Percentiles rank a stretch among this genome's conserved stretches.
Evolutionary conservation across 1,140 invertebrate species (phyloP).

Genomic region (Lepidurus packardi): DNA sequence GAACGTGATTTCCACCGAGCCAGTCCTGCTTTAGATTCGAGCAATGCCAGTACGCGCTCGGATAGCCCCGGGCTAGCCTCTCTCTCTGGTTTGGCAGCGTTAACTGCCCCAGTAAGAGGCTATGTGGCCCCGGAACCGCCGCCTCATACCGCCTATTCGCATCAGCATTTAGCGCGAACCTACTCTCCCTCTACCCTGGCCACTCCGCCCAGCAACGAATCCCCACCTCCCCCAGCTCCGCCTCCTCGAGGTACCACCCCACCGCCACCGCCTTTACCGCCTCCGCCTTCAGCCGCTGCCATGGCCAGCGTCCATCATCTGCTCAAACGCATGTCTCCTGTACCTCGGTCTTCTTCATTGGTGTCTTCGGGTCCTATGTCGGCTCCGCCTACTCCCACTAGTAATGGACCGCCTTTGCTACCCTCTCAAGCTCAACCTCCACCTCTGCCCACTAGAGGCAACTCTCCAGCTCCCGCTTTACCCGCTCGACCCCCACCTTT

Average conservation of each 20-base stretch:
- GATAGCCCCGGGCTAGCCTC: constrained; percentile 63
- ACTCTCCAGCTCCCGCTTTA: constrained; percentile 63
- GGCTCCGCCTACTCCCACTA: not conserved
- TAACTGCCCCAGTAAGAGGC: constrained; percentile 28
- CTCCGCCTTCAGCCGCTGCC: constrained; percentile 39
- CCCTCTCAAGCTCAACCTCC: constrained; percentile 55
- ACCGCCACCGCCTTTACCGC: constrained; percentile 36
- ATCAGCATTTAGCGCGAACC: not conserved
- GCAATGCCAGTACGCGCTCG: constrained; percentile 74
- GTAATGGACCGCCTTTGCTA: constrained; percentile 42
- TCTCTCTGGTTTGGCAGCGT: constrained; percentile 37
- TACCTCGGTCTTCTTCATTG: constrained; percentile 46
- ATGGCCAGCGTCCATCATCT: constrained; percentile 69
- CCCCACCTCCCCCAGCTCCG: constrained; percentile 67
- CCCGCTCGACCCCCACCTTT: constrained; percentile 58
- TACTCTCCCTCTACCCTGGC: constrained; percentile 4
- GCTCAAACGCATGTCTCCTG: constrained; percentile 77
- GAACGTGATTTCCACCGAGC: constrained; percentile 72
- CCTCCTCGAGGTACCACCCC: constrained; percentile 41
- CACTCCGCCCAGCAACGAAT: constrained; percentile 43
- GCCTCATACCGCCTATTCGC: constrained; percentile 28
- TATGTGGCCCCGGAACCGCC: constrained; percentile 34
- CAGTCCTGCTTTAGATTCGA: constrained; percentile 75
- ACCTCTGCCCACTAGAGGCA: constrained; percentile 50
- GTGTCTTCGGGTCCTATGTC: not conserved